Conservation (phyloP, 2,797 vertebrate species). For the Cossypha heuglini region DNA sequence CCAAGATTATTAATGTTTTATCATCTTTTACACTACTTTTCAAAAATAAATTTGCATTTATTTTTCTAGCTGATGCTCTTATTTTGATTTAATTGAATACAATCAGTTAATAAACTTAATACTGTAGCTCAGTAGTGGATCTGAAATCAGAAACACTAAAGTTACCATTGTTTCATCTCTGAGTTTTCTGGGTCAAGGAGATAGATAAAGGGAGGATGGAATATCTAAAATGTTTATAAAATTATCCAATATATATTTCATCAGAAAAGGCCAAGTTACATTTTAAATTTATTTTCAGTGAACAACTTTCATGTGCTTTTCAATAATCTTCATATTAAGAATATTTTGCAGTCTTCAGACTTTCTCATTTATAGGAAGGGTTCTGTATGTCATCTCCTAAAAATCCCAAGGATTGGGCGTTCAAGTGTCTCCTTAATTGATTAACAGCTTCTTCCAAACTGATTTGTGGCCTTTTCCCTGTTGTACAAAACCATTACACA, state of each 20-base stretch:
- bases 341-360: not conserved
- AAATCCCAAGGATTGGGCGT: not conserved
- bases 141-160: not conserved
- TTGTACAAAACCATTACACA: not conserved
- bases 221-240: not conserved
- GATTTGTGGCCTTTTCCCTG: not conserved
- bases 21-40: not conserved
- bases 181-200: not conserved
- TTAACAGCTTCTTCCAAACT: not conserved
- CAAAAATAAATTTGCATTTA: not conserved
- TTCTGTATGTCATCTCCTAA: not conserved
- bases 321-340: not conserved
- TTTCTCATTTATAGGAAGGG: not conserved
- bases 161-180: not conserved
- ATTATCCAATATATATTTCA: not conserved
- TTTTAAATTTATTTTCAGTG: not conserved
- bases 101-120: not conserved
- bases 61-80: conserved; percentile 1
- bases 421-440: not conserved
- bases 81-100: conserved; percentile 1
- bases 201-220: not conserved
- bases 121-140: not conserved
- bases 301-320: not conserved
- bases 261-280: not conserved
- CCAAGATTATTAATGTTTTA: not conserved